These are phyloP conservation scores for Cyprinodon brontotheroides DNA, from an alignment of 2,113 vertebrate species.

Conservation along the genomic window DNA sequence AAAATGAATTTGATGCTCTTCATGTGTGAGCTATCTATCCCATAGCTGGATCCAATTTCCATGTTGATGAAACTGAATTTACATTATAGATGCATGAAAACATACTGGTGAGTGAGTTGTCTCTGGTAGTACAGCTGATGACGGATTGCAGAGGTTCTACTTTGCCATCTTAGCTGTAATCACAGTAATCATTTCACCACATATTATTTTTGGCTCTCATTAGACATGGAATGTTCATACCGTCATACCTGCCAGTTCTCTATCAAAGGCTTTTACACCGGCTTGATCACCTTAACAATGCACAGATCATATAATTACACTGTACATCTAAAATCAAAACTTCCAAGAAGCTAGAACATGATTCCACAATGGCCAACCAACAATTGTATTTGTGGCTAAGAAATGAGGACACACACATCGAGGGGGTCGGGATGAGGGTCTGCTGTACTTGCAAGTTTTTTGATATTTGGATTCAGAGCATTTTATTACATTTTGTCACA, in stretches of 20 bases:
- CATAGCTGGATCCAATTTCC: constrained; percentile 63
- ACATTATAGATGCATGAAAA: constrained; percentile 70
- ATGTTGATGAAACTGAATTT: constrained; percentile 73
- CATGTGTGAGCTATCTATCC: constrained; percentile 49
- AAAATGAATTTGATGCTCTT: constrained; percentile 63
- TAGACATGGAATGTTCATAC: constrained; percentile 67
- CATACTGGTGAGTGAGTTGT: constrained; percentile 45
- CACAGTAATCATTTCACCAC: constrained; percentile 70
- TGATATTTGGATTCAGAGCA: too few species aligned
- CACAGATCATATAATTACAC: constrained; percentile 85
- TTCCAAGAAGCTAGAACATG: constrained; percentile 80
- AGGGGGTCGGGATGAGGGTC: too few species aligned
- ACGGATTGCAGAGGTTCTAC: constrained; percentile 58
- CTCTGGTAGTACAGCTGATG: constrained; percentile 50
- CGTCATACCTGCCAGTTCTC: constrained; percentile 65
- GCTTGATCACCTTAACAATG: constrained; percentile 80
- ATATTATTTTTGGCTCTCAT: constrained; percentile 48
- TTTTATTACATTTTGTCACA: background rate
- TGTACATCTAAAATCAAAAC: constrained; percentile 81
- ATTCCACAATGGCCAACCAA: constrained; percentile 67
- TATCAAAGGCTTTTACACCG: constrained; percentile 80
- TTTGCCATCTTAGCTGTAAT: constrained; percentile 66
- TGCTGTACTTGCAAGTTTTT: too few species aligned
- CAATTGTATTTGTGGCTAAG: constrained; percentile 75
- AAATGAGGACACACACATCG: constrained; percentile 44